These are phyloP conservation scores for Apis dorsata DNA, from an alignment of 1,140 invertebrate genomes.

Conservation along the genomic window DNA sequence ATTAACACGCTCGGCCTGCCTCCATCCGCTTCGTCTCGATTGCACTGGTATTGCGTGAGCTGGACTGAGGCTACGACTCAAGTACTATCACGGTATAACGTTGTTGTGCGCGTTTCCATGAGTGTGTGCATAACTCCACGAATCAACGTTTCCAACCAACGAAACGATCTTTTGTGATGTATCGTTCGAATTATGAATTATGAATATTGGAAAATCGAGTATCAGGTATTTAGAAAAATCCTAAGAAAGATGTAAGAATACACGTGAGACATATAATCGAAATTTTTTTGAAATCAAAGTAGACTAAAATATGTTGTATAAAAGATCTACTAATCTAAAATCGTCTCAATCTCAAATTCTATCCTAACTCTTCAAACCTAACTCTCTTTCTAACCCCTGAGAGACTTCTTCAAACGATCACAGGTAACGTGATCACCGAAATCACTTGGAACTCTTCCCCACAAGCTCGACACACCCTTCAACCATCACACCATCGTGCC, in stretches of 20 bases:
- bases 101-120: neutral
- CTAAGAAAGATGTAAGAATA: too few relatives aligned
- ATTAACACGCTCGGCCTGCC: conserved; percentile 67
- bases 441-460: neutral
- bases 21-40: conserved; percentile 51
- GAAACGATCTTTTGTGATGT: too few relatives aligned
- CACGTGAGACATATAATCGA: too few relatives aligned
- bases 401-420: neutral
- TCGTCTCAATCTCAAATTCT: too few relatives aligned
- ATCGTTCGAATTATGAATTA: too few relatives aligned
- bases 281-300: too few relatives aligned
- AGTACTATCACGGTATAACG: neutral
- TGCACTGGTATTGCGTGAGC: conserved; percentile 11
- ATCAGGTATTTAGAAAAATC: too few relatives aligned
- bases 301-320: too few relatives aligned
- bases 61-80: conserved; percentile 30
- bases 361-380: too few relatives aligned
- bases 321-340: too few relatives aligned
- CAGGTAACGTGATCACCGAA: neutral
- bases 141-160: neutral
- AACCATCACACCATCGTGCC: neutral
- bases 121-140: neutral
- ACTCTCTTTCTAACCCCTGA: too few relatives aligned
- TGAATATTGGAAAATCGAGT: too few relatives aligned
- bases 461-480: neutral